phyloP scores from a whole-genome alignment of 1,140 invertebrate species.

The Copidosoma floridanum region DNA sequence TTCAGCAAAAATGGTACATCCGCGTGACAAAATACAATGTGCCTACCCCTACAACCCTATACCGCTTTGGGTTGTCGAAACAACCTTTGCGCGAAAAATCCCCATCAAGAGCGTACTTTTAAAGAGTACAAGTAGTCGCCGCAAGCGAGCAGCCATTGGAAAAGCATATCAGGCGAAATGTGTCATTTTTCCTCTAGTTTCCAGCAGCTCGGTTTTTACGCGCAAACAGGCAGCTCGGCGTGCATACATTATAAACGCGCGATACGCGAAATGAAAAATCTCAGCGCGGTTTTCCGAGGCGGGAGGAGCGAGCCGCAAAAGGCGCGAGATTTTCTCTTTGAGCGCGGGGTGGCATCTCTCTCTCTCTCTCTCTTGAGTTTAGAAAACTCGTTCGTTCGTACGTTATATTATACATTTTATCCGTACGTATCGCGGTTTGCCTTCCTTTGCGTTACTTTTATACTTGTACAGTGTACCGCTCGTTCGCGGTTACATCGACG shows the following conservation, averaged over 20 bases:
- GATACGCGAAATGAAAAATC: background rate
- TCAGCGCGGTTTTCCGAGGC: background rate
- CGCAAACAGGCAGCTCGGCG: background rate
- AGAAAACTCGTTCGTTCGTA: background rate
- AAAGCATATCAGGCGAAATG: conserved; percentile 4
- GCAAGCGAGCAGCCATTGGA: background rate
- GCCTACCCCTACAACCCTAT: no score
- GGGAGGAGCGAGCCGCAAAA: conserved; percentile 2
- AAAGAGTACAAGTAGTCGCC: no score
- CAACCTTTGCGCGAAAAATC: no score
- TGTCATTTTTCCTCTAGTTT: background rate
- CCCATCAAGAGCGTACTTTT: no score
- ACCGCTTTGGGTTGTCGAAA: no score
- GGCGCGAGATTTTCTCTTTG: conserved; percentile 4
- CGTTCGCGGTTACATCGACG: conserved; percentile 11
- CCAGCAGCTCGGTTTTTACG: background rate
- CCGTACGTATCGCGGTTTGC: background rate
- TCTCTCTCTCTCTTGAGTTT: background rate
- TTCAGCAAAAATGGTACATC: no score
- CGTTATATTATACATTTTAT: no score
- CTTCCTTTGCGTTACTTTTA: background rate
- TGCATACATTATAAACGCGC: background rate
- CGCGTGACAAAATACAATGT: no score
- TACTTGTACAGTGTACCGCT: no score
- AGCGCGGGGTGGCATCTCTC: background rate